Conservation (phyloP, 2,797 vertebrate species). For the Rhynchonycteris naso region DNA sequence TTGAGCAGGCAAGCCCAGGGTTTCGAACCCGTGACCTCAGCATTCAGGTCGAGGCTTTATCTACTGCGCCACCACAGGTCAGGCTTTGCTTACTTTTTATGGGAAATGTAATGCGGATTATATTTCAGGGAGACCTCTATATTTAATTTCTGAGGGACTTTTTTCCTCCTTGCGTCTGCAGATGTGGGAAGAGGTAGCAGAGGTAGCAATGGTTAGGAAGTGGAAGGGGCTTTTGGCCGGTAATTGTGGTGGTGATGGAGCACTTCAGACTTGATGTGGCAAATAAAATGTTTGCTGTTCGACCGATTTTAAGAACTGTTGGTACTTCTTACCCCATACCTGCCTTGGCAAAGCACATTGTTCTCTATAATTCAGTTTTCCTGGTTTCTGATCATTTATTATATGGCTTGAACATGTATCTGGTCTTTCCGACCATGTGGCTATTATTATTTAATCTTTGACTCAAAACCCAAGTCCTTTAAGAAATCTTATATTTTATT, state of each 20-base stretch:
- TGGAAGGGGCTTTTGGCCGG: background rate
- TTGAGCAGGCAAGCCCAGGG: too few species aligned
- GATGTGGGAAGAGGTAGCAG: background rate
- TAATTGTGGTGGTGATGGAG: background rate
- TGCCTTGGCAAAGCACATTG: background rate
- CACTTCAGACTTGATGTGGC: background rate
- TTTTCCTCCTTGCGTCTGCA: background rate
- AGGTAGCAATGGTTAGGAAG: background rate
- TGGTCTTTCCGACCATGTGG: background rate
- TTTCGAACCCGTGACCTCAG: too few species aligned
- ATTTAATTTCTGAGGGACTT: constrained; percentile 13
- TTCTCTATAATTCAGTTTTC: background rate
- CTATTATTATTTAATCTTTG: constrained; percentile 14
- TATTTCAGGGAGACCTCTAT: background rate
- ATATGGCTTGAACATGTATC: background rate
- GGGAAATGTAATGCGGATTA: background rate
- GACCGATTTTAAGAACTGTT: background rate
- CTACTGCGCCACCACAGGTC: too few species aligned
- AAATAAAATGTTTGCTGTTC: background rate
- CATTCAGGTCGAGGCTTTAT: too few species aligned
- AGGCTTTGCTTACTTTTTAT: background rate
- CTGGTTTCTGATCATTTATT: constrained; percentile 32
- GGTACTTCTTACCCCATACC: background rate
- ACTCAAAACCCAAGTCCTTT: background rate
- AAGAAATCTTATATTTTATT: background rate